Base-by-base conservation (phyloP, 2,113 vertebrate genomes). In the Caloenas nicobarica region DNA sequence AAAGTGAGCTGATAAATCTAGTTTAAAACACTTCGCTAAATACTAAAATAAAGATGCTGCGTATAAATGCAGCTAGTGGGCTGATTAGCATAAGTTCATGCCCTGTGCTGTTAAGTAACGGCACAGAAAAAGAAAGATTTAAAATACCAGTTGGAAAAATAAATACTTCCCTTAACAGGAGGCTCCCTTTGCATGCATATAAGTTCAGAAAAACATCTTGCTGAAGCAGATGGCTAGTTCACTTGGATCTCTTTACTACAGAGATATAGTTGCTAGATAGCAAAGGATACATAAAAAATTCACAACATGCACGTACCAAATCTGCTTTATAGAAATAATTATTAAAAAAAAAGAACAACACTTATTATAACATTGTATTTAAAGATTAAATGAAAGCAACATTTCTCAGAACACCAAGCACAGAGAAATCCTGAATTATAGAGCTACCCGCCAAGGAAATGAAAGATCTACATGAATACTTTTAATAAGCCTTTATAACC, bases 401-500 rank as follows among this genome's bases (percentile, higher is more conserved):
- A 44, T 51, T 77, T 90, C 48, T 87, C 38, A 42, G 34, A 85
- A 71, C 34, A 80, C 9, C 29, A 61, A 77, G 88, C 34, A 64
- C 56, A 80, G 31, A 78, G 10, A 78, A 78, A 93, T 51, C 4
- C 2, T 38, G 21, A 85, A 62, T 64, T 83, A 69, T 21, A 87
- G 38, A 86, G 58, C 48, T 77, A 64, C n/a, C 62, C 0, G 3
- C 28, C 40, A 94, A 83, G 68, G 46, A 71, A 79, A 93, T 90
- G 19, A 68, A 92, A 90, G 25, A 94, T 53, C 62, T 76, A 65
- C 38, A 42, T 10, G 23, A 96, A 89, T 88, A 81, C 22, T 89
- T 91, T 57, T 40, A 94, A 82, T 83, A 92, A 96, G 54, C 11
- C 44, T 89, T 89, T 81, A 36, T 53, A 91, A 92, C 19, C 31